Evolutionary conservation across 2,797 vertebrate genomes (phyloP), one percentile per base, ranked within the genome.

Genomic region (Euthynnus affinis): DNA sequence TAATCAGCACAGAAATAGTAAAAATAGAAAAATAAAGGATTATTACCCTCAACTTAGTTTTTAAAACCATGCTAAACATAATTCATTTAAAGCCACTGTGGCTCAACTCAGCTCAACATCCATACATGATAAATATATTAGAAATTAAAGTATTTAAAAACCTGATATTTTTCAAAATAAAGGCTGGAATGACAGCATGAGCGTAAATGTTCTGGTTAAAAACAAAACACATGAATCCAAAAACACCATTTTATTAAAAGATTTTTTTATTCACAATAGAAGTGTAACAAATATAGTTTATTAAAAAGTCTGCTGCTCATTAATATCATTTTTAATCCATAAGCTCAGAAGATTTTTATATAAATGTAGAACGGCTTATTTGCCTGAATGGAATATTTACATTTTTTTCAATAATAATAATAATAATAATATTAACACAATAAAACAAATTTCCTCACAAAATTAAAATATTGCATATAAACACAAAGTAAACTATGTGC

Each of bases 201-300:
- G 29, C 6, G 29, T 1, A 32, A 32, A 32, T 32, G 29, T 6
- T 32, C 29, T 32, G 29, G 4, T 32, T 32, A 37, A 70, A 48
- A 51, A 8, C 20, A 67, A n/a, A 42, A 82, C 14, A 63, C 29
- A 82, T 23, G 53, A 62, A 60, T 37, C 8, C 52, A 48, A 82
- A 80, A 56, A 29, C 75, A 69, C 3, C 23, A 82, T 71, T 81
- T 81, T 98, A 97, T 94, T 97, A 97, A 98, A 98, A 98, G 95
- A 95, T 96, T 96, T 86, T 86, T 95, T 99, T 99, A 99, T 98
- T 99, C 97, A 99, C 97, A 98, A 98, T 97, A 97, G 95, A 98
- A 97, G 95, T 97, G 96, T 98, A 98, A 98, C 97, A 99, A 99
- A 99, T 99, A 99, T 99, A 99, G 94, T 97, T 95, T 97, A 96